Evolutionary conservation across 2,113 vertebrate genomes (phyloP).

Genomic region (Urocitellus parryii): DNA sequence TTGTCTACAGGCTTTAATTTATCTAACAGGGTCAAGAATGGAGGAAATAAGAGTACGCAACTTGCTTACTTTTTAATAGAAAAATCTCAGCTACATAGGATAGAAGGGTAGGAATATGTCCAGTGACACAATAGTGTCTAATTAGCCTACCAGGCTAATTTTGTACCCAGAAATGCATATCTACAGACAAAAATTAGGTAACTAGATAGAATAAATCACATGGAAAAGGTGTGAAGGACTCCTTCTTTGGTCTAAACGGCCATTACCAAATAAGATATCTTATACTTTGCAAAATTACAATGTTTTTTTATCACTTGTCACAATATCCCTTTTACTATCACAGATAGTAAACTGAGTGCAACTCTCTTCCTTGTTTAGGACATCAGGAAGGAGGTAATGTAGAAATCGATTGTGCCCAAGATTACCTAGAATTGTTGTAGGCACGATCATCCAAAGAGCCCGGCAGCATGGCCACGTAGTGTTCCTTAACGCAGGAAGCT

Average conservation of each 20-base stretch:
- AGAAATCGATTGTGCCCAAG: background rate
- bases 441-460: background rate
- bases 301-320: background rate
- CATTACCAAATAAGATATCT: background rate
- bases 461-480: background rate
- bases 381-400: background rate
- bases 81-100: background rate
- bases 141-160: background rate
- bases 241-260: background rate
- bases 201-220: background rate
- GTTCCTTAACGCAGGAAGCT: background rate
- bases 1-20: background rate
- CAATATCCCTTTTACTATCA: background rate
- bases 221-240: background rate
- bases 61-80: background rate
- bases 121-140: background rate
- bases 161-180: background rate
- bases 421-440: background rate
- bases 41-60: background rate
- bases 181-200: background rate
- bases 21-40: background rate
- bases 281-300: constrained; percentile 6
- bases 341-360: background rate
- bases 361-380: background rate
- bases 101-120: background rate